Base-by-base conservation (phyloP, 30 jellyfish, hydroid and myxozoan genomes). In the Morbakka virulenta region DNA sequence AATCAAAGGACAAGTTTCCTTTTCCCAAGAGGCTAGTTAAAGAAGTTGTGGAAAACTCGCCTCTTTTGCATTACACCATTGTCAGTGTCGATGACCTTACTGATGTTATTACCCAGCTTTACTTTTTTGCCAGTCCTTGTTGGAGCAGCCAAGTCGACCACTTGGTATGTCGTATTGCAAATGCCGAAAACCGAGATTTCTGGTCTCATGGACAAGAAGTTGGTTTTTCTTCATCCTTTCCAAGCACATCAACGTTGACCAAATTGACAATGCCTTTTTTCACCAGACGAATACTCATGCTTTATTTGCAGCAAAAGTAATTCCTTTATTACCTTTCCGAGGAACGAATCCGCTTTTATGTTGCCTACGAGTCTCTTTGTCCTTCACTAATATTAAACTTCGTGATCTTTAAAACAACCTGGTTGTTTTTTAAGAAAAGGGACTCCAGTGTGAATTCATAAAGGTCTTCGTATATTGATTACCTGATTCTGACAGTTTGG, bases 171-270 rank as follows among this genome's bases (percentile, higher is more conserved):
- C 0, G 93, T 81, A 4, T 51, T 80, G 81, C 93, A 81, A 13
- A 13, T 47, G 74, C 93, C 93, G 32, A 81, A 24, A 3, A 81
- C 70, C 23, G 93, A 69, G 26, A 81, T 85, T 85, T 81, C 93
- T 17, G 63, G n/a, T 23, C 63, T 81, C 1, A 72, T 63, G 28
- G 72, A 70, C n/a, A 81, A 32, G 32, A 57, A 67, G 9, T 34
- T 61, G n/a, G 62, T 23, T 31, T 23, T 66, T 72, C 57, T 22
- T 64, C 32, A 13, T 64, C 81, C 34, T 62, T 73, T 1, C 81
- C 87, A 2, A 21, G 69, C 34, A 74, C 25, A 25, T 83, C 95
- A 73, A 83, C 87, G 74, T 83, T 71, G 50, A 83, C 50, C 76
- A 83, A 25, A 57, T 52, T 73, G 83, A 83, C 51, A 34, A 83